phyloP scores from a whole-genome alignment of 1,140 invertebrate species.

The Bombus waltoni region DNA sequence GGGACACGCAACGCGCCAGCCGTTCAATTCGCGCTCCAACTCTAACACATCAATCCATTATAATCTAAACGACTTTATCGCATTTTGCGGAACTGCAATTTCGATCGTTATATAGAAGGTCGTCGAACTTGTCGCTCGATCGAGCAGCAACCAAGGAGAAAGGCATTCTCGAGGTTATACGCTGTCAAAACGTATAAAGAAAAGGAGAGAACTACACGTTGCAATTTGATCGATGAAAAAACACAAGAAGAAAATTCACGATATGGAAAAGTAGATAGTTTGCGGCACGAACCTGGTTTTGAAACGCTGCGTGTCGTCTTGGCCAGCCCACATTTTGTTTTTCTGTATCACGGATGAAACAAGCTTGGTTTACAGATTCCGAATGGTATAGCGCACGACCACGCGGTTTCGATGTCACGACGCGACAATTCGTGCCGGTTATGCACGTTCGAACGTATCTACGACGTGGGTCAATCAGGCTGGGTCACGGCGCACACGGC shows the following conservation, averaged over 20 bases:
- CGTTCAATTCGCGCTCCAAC: neutral
- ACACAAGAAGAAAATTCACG: conserved; percentile 16
- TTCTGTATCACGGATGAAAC: neutral
- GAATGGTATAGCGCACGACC: neutral
- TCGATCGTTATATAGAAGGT: conserved; percentile 21
- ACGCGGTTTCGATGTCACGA: conserved; percentile 8
- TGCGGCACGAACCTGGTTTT: conserved; percentile 75
- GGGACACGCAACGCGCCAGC: neutral
- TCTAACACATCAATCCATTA: neutral
- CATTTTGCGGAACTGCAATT: conserved; percentile 1
- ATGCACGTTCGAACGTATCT: conserved; percentile 34
- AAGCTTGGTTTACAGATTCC: neutral
- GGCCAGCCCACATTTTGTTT: conserved; percentile 77
- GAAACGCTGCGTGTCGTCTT: conserved; percentile 77
- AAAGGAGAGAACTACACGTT: neutral
- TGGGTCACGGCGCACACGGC: conserved; percentile 47
- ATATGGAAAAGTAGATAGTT: neutral
- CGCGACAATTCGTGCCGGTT: conserved; percentile 46
- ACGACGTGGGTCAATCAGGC: conserved; percentile 58
- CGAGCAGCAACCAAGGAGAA: conserved; percentile 30
- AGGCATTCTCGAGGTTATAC: conserved; percentile 37
- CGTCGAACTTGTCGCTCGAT: conserved; percentile 37
- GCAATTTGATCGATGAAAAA: neutral
- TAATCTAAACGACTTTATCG: conserved; percentile 19
- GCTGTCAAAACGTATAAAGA: conserved; percentile 20